phyloP scores from a whole-genome alignment of 2,113 vertebrate genomes.

The Microtus oregoni region DNA sequence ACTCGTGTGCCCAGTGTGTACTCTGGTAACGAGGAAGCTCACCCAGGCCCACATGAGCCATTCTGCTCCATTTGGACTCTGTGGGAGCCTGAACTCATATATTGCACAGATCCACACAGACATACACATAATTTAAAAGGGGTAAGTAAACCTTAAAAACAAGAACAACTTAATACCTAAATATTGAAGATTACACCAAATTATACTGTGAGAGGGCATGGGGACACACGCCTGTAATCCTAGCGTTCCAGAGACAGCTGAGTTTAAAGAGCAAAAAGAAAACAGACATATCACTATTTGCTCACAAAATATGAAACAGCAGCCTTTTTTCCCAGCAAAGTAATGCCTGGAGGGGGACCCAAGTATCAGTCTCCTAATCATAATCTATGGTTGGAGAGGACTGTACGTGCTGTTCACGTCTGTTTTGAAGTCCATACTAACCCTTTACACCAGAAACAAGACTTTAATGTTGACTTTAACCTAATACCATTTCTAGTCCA shows the following conservation, averaged over 20 bases:
- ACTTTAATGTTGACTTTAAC: slow-evolving; percentile 34
- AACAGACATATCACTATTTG: not conserved
- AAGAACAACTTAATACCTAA: slow-evolving; percentile 10
- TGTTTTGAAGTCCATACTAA: slow-evolving; percentile 43
- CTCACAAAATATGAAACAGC: slow-evolving; percentile 16
- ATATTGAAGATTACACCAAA: slow-evolving; percentile 20
- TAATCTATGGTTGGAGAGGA: not conserved
- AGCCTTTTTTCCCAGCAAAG: not conserved
- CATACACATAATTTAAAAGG: not conserved
- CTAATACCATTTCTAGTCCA: slow-evolving; percentile 44
- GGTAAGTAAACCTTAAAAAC: not conserved
- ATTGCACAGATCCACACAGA: not conserved
- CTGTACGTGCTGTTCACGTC: not conserved
- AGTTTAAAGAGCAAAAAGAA: not conserved
- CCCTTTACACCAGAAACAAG: not conserved
- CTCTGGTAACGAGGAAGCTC: not conserved
- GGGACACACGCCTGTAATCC: not conserved
- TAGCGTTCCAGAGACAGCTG: not conserved
- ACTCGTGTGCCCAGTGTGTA: not conserved
- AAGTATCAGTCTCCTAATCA: slow-evolving; percentile 18
- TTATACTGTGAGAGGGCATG: not conserved
- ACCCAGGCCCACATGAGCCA: not conserved
- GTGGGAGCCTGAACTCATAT: not conserved
- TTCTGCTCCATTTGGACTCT: not conserved
- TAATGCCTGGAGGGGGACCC: not conserved